These are phyloP conservation scores for Apostichopus leukothele DNA, from an alignment of 53 echinoderm and acorn worm genomes.

Conservation along the genomic window DNA sequence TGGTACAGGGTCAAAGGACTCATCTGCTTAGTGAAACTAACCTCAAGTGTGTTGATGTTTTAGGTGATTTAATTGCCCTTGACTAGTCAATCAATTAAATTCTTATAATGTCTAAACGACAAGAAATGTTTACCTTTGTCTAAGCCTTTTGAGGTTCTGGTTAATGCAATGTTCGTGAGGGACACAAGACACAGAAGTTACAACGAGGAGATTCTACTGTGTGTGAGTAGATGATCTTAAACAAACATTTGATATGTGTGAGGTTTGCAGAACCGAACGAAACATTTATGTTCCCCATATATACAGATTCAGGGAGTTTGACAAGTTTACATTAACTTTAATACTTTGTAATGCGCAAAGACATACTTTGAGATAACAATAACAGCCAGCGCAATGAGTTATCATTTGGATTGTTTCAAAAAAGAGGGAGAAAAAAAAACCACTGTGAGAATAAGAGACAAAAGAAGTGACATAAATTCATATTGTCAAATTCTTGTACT, in stretches of 20 bases:
- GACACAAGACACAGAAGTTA: background rate
- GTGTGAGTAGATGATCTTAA: background rate
- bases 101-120: background rate
- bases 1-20: conserved; percentile 4
- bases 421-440: no score
- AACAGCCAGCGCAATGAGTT: background rate
- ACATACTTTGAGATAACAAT: background rate
- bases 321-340: background rate
- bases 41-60: conserved; percentile 32
- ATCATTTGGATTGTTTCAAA: background rate
- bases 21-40: conserved; percentile 4
- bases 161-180: background rate
- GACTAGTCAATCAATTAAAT: conserved; percentile 24
- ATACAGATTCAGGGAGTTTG: background rate
- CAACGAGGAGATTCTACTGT: background rate
- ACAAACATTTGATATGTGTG: background rate
- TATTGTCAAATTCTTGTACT: no score
- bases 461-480: no score
- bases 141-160: background rate
- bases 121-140: conserved; percentile 18
- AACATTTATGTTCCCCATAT: background rate
- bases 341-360: background rate
- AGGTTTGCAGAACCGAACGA: background rate
- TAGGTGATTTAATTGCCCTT: conserved; percentile 30
- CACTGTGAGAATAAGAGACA: no score